phyloP scores from a whole-genome alignment of 2,888 invertebrate genomes.

The Drosophila sordidula region DNA sequence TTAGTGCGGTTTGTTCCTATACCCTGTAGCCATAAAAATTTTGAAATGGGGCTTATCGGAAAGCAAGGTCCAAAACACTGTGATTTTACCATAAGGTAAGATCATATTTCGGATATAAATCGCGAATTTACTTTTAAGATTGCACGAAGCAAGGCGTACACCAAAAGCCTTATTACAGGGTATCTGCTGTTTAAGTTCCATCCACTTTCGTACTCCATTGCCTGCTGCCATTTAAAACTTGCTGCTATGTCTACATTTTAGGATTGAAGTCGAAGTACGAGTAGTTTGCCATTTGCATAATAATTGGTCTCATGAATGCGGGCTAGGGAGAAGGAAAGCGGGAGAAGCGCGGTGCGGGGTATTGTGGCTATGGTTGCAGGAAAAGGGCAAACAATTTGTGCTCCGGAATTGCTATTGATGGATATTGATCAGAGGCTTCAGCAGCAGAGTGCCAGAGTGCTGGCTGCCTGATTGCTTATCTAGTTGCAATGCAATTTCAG shows the following conservation, averaged over 20 bases:
- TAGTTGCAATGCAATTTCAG: constrained; percentile 34
- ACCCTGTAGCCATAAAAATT: constrained; percentile 2
- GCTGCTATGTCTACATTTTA: constrained; percentile 57
- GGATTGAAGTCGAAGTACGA: constrained; percentile 42
- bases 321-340: constrained; percentile 5
- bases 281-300: constrained; percentile 77
- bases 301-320: constrained; percentile 71
- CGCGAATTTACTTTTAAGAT: too few species aligned
- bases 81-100: too few species aligned
- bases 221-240: constrained; percentile 55
- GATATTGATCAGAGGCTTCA: constrained; percentile 52
- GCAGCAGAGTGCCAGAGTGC: constrained; percentile 28
- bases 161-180: neutral
- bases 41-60: neutral
- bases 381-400: constrained; percentile 53
- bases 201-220: neutral
- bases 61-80: too few species aligned
- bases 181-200: constrained; percentile 5
- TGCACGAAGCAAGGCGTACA: too few species aligned
- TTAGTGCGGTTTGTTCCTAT: constrained; percentile 53
- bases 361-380: constrained; percentile 7
- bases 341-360: too few species aligned
- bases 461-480: constrained; percentile 34
- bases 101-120: too few species aligned
- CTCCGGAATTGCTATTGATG: constrained; percentile 36